Evolutionary conservation across 2,888 invertebrate genomes (phyloP), one percentile per base, ranked within the genome.

Genomic region (Sclerodermus sp.): DNA sequence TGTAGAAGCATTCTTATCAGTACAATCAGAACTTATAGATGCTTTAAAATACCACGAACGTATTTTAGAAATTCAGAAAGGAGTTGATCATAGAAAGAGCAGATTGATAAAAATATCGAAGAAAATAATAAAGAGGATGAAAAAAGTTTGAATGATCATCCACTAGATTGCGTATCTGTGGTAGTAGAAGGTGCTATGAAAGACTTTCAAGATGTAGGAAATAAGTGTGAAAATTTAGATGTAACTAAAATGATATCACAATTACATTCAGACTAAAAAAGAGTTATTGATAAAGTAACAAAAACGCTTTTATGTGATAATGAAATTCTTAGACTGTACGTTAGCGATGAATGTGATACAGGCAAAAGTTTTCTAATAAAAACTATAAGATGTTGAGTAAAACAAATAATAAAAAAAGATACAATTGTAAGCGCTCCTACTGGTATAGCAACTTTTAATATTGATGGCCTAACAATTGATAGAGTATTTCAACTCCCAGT

Each of bases 401-500:
- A 68, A 49, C 55, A 55, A 29, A 13, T 45, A 29, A 48, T 67
- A 12, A 31, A 51, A 6, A 67, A 67, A 57, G 60, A 64, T 53
- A 65, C 66, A n/a, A 65, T 62, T 18, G 60, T 68, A 34, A 57
- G 58, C 12, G 70, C 67, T 1, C 67, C 65, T 8, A 71, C 70
- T 37, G 71, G 70, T 39, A 67, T 73, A 15, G 69, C 70, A 37
- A 70, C 72, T 34, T 71, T 68, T 40, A 70, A 69, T 52, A 63
- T 73, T 6, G 59, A 67, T 44, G 71, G 69, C 37, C 53, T 73
- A 39, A 73, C 70, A 39, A 53, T 71, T 18, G 67, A 73, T 47
- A 61, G 66, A 44, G 43, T 67, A 34, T 58, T 70, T 40, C 68
- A 71, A 40, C 55, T 73, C 47, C 71, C 64, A 2, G 58, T 58